These are phyloP conservation scores for Callorhinus ursinus DNA, from an alignment of 2,113 vertebrate species.

Conservation along the genomic window DNA sequence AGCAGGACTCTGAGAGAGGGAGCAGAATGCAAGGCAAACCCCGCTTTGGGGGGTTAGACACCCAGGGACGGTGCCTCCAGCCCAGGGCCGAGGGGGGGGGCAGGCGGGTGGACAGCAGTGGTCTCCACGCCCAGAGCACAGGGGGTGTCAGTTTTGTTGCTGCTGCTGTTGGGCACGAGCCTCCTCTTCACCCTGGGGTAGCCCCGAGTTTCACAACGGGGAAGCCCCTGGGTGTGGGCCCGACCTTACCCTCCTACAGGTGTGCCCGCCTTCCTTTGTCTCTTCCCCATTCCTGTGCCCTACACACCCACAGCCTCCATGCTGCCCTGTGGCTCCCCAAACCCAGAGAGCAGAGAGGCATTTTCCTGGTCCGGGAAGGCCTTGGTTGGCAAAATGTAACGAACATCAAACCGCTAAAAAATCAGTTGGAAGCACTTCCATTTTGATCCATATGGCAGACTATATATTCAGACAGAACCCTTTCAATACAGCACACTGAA, in stretches of 20 bases:
- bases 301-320: background rate
- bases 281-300: background rate
- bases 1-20: background rate
- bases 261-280: background rate
- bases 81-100: too few relatives aligned
- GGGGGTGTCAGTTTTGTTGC: background rate
- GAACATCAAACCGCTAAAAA: background rate
- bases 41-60: background rate
- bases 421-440: background rate
- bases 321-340: background rate
- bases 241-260: background rate
- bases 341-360: background rate
- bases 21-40: too few relatives aligned
- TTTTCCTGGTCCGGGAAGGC: background rate
- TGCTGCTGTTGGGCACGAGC: fast-evolving
- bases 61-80: background rate
- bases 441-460: background rate
- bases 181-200: fast-evolving
- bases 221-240: background rate
- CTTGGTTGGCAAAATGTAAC: background rate
- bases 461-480: background rate
- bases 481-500: background rate
- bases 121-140: fast-evolving
- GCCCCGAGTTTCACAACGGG: background rate
- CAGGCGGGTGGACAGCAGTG: too few relatives aligned